Evolutionary conservation across 2,888 invertebrate species (phyloP).

Genomic region (Acanthosoma haemorrhoidale): DNA sequence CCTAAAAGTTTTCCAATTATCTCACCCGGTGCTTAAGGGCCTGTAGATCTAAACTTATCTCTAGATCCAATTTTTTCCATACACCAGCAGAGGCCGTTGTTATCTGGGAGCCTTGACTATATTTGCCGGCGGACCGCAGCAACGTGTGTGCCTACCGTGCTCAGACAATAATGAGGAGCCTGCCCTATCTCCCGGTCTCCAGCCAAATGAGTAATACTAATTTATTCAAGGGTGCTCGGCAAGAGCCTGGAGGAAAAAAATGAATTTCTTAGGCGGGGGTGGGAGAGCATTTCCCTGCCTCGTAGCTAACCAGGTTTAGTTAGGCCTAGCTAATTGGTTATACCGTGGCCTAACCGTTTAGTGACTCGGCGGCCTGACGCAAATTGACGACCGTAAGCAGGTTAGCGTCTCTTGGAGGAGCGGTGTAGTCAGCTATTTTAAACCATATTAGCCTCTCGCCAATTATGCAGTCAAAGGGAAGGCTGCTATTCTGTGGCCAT

Average conservation of each 20-base stretch:
- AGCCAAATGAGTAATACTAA: constrained; percentile 6
- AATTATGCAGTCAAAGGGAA: background rate
- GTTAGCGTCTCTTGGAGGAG: too few species aligned
- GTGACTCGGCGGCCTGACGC: background rate
- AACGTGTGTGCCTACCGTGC: constrained; percentile 15
- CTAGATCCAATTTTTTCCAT: background rate
- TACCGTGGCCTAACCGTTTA: background rate
- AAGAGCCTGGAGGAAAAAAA: background rate
- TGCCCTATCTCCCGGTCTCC: constrained; percentile 17
- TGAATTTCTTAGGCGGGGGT: background rate
- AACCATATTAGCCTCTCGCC: background rate
- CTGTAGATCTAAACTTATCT: background rate
- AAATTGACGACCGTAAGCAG: constrained; percentile 10
- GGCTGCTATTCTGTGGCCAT: too few species aligned
- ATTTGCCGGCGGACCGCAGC: background rate
- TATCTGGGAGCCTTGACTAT: background rate
- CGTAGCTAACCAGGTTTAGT: constrained; percentile 3
- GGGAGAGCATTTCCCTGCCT: background rate
- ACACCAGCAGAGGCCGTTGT: background rate
- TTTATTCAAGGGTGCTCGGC: constrained; percentile 14
- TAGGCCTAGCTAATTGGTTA: constrained; percentile 5
- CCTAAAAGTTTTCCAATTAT: constrained; percentile 10
- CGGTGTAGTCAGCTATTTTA: constrained; percentile 4
- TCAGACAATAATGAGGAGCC: background rate
- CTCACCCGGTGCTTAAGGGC: background rate